Conservation (phyloP, 2,888 invertebrate genomes). For the Caenorhabditis auriculariae region DNA sequence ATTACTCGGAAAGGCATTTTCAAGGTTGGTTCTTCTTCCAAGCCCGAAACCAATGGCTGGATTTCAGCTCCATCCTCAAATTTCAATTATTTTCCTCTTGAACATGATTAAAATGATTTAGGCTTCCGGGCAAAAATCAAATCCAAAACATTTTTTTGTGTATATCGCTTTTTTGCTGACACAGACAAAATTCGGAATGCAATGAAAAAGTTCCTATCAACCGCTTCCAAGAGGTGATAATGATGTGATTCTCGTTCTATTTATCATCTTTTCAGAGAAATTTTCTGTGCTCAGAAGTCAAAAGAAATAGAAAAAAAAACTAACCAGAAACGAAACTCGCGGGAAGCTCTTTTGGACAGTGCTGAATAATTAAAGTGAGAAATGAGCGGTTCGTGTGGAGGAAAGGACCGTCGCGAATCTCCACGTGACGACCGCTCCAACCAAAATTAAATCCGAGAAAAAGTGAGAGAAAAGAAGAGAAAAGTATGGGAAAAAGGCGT, state of each 20-base stretch:
- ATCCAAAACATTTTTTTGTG: too few species aligned
- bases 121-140: too few species aligned
- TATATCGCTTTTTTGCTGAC: too few species aligned
- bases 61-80: constrained; percentile 25
- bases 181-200: too few species aligned
- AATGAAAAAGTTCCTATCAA: too few species aligned
- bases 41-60: constrained; percentile 11
- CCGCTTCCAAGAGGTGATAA: too few species aligned
- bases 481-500: constrained; percentile 5
- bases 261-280: background rate
- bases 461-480: constrained; percentile 5
- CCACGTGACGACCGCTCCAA: too few species aligned
- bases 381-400: background rate
- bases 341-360: constrained; percentile 53
- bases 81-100: background rate
- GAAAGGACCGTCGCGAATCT: background rate
- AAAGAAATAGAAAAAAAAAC: constrained; percentile 11
- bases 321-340: constrained; percentile 45
- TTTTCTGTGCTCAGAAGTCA: constrained; percentile 1
- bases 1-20: constrained; percentile 22
- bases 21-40: background rate
- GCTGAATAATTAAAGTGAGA: constrained; percentile 33
- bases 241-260: too few species aligned
- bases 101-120: too few species aligned
- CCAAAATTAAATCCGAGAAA: constrained; percentile 1